These are phyloP conservation scores for Caiman crocodilus DNA, from an alignment of 2,797 vertebrate genomes.

Conservation along the genomic window DNA sequence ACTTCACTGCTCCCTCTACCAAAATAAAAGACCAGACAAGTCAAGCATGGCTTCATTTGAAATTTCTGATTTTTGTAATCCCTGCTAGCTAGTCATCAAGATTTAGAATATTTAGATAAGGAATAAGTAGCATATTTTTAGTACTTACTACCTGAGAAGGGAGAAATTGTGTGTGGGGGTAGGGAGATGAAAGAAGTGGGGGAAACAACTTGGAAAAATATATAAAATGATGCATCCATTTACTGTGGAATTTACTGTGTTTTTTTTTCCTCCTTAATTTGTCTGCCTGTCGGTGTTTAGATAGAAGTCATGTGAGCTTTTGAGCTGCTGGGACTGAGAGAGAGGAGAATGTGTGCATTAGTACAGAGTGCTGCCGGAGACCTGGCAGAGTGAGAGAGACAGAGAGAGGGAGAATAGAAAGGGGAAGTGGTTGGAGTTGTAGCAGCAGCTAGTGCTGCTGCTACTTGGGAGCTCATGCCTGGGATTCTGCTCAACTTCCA, in stretches of 20 bases:
- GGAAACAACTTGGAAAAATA: background rate
- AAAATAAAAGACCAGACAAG: background rate
- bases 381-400: constrained; percentile 44
- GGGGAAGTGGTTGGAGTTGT: constrained; percentile 61
- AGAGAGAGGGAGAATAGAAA: constrained; percentile 47
- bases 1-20: too few species aligned
- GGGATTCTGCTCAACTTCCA: background rate
- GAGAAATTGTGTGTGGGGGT: background rate
- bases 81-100: background rate
- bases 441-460: constrained; percentile 61
- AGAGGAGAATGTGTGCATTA: constrained; percentile 59
- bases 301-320: constrained; percentile 76
- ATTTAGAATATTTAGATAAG: background rate
- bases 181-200: background rate
- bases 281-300: constrained; percentile 56
- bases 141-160: background rate
- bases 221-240: background rate
- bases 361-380: constrained; percentile 67
- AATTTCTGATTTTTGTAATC: background rate
- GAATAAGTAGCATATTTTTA: background rate
- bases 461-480: background rate
- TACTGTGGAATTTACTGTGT: constrained; percentile 4
- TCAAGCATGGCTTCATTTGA: background rate
- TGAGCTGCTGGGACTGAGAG: constrained; percentile 56
- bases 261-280: constrained; percentile 44